Base-by-base conservation (phyloP, 2,797 vertebrate species). In the Eleutherodactylus coqui region DNA sequence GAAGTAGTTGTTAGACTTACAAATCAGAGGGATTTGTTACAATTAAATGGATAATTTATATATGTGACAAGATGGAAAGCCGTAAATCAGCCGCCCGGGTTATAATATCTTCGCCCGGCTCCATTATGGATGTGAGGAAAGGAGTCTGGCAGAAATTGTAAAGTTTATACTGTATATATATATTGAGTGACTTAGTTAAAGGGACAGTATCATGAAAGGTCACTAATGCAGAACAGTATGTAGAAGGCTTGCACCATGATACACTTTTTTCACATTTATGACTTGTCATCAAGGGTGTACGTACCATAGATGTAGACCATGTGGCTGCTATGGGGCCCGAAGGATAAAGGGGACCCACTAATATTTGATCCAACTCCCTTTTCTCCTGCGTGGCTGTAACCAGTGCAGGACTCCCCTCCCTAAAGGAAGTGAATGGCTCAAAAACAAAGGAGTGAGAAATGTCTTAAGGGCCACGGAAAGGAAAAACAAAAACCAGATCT, bases 21-120 rank as follows among this genome's bases (percentile, higher is more conserved):
- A 83, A 83, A 83, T 75, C 67, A 83, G 41, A 14, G 47, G n/a
- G 43, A 73, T 83, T 83, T 83, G 69, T 73, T 72, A 72, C 81
- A 72, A 83, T 83, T 73, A 73, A 43, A 41, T 43, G 34, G 64
- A 43, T 83, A 75, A 83, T 83, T 83, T 73, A 83, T 73, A 55
- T 43, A 45, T 82, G 64, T 75, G 41, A 69, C 34, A 77, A 73
- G 38, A 38, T 81, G 10, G 4, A 47, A 49, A 47, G 49, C 49
- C 38, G 75, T 77, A 77, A 77, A 77, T 77, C 75, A 76, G 29
- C 29, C 47, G 8, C 17, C 36, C 29, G 38, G 51, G 75, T 58
- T 17, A 24, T n/a, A n/a, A 77, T 38, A 36, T 55, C 75, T 49
- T 38, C 49, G 32, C 49, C 27, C 5, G 8, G 38, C 75, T 77